These are phyloP conservation scores for Peromyscus melanophrys DNA, from an alignment of 2,797 vertebrate genomes.

Conservation along the genomic window DNA sequence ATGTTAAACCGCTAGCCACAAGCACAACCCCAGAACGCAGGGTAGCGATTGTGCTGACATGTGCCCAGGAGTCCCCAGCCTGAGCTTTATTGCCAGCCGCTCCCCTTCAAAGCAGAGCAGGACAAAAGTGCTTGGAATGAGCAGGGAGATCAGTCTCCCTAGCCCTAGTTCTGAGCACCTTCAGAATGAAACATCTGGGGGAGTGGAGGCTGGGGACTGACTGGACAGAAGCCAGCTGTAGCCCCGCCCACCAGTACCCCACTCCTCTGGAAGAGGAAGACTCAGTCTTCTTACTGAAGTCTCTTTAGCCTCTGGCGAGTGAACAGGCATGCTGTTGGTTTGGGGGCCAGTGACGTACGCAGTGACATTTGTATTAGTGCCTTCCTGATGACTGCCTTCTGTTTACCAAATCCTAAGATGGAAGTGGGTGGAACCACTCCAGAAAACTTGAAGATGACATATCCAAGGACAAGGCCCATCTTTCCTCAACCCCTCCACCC, in stretches of 20 bases:
- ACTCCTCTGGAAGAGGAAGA: slow-evolving; percentile 15
- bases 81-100: slow-evolving; percentile 1
- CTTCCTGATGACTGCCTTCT: slow-evolving; percentile 69
- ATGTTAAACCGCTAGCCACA: neutral
- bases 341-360: slow-evolving; percentile 63
- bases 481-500: too few relatives aligned
- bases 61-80: neutral
- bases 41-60: slow-evolving; percentile 12
- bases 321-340: slow-evolving; percentile 60
- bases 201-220: neutral
- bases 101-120: slow-evolving; percentile 10
- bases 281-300: neutral
- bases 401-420: slow-evolving; percentile 59
- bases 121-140: slow-evolving; percentile 15
- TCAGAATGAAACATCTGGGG: slow-evolving; percentile 47
- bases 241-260: neutral
- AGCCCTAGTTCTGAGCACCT: slow-evolving; percentile 54
- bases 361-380: slow-evolving; percentile 71
- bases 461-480: neutral
- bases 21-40: neutral
- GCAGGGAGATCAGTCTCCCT: neutral
- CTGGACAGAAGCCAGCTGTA: slow-evolving; percentile 53
- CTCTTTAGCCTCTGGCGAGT: slow-evolving; percentile 26
- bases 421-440: slow-evolving; percentile 41
- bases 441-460: slow-evolving; percentile 5